Evolutionary conservation across 2,797 vertebrate species (phyloP), one percentile per base, ranked within the genome.

Genomic region (Galaxias olidus): DNA sequence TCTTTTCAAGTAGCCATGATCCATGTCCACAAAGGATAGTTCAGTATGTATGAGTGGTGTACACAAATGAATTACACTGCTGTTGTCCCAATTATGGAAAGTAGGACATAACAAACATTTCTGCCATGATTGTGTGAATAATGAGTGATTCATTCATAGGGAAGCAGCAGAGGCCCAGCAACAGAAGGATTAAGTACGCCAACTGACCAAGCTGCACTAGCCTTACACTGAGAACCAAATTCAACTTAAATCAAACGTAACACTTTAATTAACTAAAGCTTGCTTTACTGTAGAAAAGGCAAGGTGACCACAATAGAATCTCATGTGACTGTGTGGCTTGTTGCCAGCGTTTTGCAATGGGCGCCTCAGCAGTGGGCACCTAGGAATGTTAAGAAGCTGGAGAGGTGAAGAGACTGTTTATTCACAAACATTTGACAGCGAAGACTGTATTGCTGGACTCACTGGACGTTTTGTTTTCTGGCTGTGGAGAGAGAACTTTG

Each of bases 321-420:
- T 70, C 72, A 73, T 66, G 74, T 69, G 80, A 73, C 74, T 10
- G 61, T 8, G 43, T 12, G 60, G 45, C 45, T 52, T 52, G 47
- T 45, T 3, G 30, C 30, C 30, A 6, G 30, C 3, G 30, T 30
- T 30, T 30, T 30, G 30, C 30, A 4, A 19, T 14, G 30, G 71
- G 59, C 68, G 14, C 13, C 11, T 5, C 78, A 40, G 64, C 58
- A 56, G 74, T 64, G 72, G 78, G 64, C 79, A 63, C 0, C 10
- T 30, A 74, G 86, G 88, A 88, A 90, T 88, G 84, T 84, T 89
- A 86, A 86, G 85, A 83, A 75, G 75, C 61, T 82, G 74, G 71
- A 77, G 79, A 83, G 8, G 15, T 51, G 15, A 15, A 15, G 45
- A 55, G 58, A 56, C 45, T 1, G 68, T 77, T 78, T 83, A 87